Evolutionary conservation across 2,113 vertebrate species (phyloP), one percentile per base, ranked within the genome.

Genomic region (Axis porcinus): DNA sequence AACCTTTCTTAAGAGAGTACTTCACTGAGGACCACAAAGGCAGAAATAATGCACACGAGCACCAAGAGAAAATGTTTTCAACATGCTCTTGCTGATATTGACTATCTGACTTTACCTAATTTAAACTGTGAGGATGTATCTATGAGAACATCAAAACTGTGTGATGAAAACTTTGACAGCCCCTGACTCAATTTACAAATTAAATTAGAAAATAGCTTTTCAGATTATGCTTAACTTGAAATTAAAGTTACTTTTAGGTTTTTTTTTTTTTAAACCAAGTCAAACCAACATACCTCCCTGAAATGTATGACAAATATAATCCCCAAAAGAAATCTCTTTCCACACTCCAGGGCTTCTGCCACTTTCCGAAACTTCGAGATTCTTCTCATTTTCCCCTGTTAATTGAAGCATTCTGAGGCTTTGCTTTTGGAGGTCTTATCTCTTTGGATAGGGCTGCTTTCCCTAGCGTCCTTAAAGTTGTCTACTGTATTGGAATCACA

Each of bases 251-350:
- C 33, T 55, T 55, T 82, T 11, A 82, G 15, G 40, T 27, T n/a
- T 52, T 55, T 47, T 78, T 89, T 40, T 57, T 91, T 47, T 28
- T 91, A 89, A 54, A 58, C 92, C 89, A 93, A 93, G 33, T 70
- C 93, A 93, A 97, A 96, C 83, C 62, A 58, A 99, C 99, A 94
- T 99, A 99, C 99, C 99, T 99, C 98, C 99, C 98, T 99, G 99
- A 98, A 99, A 98, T 0, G 47, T 98, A 96, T 99, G 99, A 97
- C 99, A 99, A 98, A 99, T 99, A 88, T 99, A 99, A 98, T 98
- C 98, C 94, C 99, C 99, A 97, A 99, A 99, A 0, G 55, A 97
- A 96, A 98, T 91, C 92, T 97, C 93, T 93, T 98, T 99, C 97
- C 98, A 98, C 17, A 89, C 95, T 94, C 94, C 96, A 2, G 98